Percentiles rank a stretch among this genome's conserved stretches.
These are phyloP conservation scores for Cheilosia impressa DNA, from an alignment of 2,888 invertebrate genomes.

Conservation along the genomic window DNA sequence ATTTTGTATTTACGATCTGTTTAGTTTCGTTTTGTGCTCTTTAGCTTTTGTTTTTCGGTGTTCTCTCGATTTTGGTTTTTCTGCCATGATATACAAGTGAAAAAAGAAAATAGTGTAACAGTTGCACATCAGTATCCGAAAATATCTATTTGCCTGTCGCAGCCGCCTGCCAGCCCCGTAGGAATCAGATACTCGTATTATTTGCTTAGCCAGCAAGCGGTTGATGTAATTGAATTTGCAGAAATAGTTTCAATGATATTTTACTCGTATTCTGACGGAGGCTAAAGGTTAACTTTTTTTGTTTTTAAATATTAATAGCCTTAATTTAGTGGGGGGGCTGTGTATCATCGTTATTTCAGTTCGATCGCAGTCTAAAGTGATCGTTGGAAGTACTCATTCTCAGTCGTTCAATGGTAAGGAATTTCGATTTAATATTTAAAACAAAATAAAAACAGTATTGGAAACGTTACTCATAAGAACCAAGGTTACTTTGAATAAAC, in stretches of 20 bases:
- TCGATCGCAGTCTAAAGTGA: slow-evolving; percentile 37
- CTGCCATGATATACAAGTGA: slow-evolving; percentile 54
- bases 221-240: slow-evolving; percentile 72
- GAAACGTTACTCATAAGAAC: slow-evolving; percentile 18
- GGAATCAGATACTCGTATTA: slow-evolving; percentile 68
- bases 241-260: slow-evolving; percentile 74
- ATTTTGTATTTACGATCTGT: slow-evolving; percentile 16
- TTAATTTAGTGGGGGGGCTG: slow-evolving; percentile 51
- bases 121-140: slow-evolving; percentile 74
- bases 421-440: slow-evolving; percentile 39
- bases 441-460: background rate
- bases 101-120: slow-evolving; percentile 73
- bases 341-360: slow-evolving; percentile 35
- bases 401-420: slow-evolving; percentile 67
- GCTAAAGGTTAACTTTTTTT: slow-evolving; percentile 67
- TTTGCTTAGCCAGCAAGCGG: slow-evolving; percentile 73
- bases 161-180: slow-evolving; percentile 33
- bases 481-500: slow-evolving; percentile 30
- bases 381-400: slow-evolving; percentile 42
- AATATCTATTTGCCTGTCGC: slow-evolving; percentile 50
- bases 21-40: slow-evolving; percentile 19
- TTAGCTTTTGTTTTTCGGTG: slow-evolving; percentile 24
- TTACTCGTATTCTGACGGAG: slow-evolving; percentile 68
- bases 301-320: slow-evolving; percentile 57
- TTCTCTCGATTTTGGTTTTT: slow-evolving; percentile 20